Conservation (phyloP, 2,888 invertebrate genomes). For the Coleophora deauratella region DNA sequence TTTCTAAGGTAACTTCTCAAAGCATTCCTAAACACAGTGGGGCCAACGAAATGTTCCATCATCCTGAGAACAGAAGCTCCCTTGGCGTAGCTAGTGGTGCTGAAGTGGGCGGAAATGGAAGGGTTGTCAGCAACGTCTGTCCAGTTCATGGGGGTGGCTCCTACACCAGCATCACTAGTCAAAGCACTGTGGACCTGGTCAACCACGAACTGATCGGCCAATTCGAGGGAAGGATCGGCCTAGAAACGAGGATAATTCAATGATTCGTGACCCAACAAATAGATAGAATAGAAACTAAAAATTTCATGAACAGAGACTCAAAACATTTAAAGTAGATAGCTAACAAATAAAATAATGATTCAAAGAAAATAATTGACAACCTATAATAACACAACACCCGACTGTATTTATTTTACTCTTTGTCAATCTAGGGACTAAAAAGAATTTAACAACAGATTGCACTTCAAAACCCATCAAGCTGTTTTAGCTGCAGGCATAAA, state of each 20-base stretch:
- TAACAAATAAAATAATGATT: too few relatives aligned
- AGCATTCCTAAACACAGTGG: conserved; percentile 67
- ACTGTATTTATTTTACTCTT: too few relatives aligned
- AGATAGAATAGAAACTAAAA: too few relatives aligned
- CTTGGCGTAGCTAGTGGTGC: conserved; percentile 80
- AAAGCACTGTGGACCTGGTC: conserved; percentile 80
- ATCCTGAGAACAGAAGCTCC: conserved; percentile 78
- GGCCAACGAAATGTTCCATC: conserved; percentile 77
- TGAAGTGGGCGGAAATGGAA: conserved; percentile 76
- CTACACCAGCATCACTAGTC: conserved; percentile 64
- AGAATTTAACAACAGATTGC: too few relatives aligned
- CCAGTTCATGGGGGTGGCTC: conserved; percentile 57
- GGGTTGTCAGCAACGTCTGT: conserved; percentile 67
- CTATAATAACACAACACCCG: too few relatives aligned
- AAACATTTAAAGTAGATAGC: too few relatives aligned
- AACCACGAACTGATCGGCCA: conserved; percentile 77
- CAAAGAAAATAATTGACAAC: too few relatives aligned
- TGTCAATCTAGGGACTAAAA: too few relatives aligned
- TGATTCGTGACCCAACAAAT: too few relatives aligned
- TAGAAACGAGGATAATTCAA: conserved; percentile 18
- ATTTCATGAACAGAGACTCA: too few relatives aligned
- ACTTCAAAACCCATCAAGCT: too few relatives aligned
- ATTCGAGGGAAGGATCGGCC: conserved; percentile 49
- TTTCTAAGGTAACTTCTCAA: conserved; percentile 71
- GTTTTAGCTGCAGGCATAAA: too few relatives aligned